Evolutionary conservation across 2,888 invertebrate species (phyloP), one percentile per base, ranked within the genome.

Genomic region (Maniola hyperantus): DNA sequence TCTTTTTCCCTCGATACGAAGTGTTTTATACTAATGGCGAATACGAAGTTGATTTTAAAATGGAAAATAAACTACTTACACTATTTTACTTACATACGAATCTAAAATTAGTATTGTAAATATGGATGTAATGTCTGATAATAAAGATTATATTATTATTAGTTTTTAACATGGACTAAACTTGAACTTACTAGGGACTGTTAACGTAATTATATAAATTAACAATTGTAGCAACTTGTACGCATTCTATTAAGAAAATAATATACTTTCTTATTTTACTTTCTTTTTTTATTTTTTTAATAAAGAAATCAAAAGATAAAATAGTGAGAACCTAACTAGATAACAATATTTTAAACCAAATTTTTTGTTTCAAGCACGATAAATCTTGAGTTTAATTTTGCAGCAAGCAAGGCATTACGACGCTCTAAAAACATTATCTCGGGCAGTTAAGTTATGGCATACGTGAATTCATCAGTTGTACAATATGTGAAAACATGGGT

Each of bases 401-500:
- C 26, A 59, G 46, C 33, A 46, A 59, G 10, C 57, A 20, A 57
- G 39, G 13, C 57, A 57, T 57, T 57, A 57, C 57, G 34, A 61
- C 54, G 61, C 48, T 39, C 55, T 44, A 61, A 48, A 55, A 46
- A 62, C 55, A 55, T 48, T 48, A 44, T 63, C 57, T 36, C 54
- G 61, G 55, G 50, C 65, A 65, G 64, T 65, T 57, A 58, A 66
- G 64, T 64, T 66, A 66, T 66, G 60, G 51, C 55, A 50, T 64
- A 69, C 64, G 51, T 60, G 64, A 36, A 69, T 65, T 68, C 64
- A 68, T 71, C 67, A 66, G 66, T 69, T 67, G 66, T 67, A 62
- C 64, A 72, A 67, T 64, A 54, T 44, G 63, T 36, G 62, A 69
- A 60, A 69, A 70, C 68, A 69, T 72, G 66, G 71, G 66, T 65